Evolutionary conservation across 2,888 invertebrate species (phyloP).

Genomic region (Phorcus lineatus): DNA sequence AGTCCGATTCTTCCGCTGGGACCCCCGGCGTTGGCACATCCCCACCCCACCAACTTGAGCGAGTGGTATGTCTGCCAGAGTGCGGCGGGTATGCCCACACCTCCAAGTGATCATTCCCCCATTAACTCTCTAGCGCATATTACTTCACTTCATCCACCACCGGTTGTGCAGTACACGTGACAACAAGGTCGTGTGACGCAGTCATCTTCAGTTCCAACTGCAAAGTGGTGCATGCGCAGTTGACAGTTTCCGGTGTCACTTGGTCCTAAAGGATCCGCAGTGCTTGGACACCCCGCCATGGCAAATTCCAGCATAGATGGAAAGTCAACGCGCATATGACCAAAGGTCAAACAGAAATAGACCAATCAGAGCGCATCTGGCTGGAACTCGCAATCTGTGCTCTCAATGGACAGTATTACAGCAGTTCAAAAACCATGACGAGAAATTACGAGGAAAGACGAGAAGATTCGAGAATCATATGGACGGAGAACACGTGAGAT

Average conservation of each 20-base stretch:
- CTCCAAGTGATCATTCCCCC: slow-evolving; percentile 82
- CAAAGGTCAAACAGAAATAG: not conserved
- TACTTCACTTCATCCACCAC: slow-evolving; percentile 66
- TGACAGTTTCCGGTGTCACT: slow-evolving; percentile 1
- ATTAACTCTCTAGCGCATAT: slow-evolving; percentile 67
- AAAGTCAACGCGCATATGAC: not conserved
- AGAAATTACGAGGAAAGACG: slow-evolving; percentile 2
- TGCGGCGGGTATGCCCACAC: slow-evolving; percentile 79
- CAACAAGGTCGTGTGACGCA: not conserved
- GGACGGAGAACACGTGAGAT: not conserved
- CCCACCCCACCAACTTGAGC: slow-evolving; percentile 78
- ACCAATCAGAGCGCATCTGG: not conserved
- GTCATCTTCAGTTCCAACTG: slow-evolving; percentile 2
- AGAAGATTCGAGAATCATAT: not conserved
- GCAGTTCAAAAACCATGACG: not conserved
- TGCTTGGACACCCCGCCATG: not conserved
- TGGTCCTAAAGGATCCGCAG: not conserved
- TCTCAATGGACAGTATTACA: slow-evolving; percentile 10
- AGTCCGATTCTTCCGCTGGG: slow-evolving; percentile 33
- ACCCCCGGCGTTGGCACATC: slow-evolving; percentile 42
- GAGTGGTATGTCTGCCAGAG: slow-evolving; percentile 90
- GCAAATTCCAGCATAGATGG: not conserved
- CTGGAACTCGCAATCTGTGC: not conserved
- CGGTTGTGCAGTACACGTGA: slow-evolving; percentile 68
- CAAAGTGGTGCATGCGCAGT: slow-evolving; percentile 20